Evolutionary conservation across 2,113 vertebrate genomes (phyloP).

Genomic region (Engystomops pustulosus): DNA sequence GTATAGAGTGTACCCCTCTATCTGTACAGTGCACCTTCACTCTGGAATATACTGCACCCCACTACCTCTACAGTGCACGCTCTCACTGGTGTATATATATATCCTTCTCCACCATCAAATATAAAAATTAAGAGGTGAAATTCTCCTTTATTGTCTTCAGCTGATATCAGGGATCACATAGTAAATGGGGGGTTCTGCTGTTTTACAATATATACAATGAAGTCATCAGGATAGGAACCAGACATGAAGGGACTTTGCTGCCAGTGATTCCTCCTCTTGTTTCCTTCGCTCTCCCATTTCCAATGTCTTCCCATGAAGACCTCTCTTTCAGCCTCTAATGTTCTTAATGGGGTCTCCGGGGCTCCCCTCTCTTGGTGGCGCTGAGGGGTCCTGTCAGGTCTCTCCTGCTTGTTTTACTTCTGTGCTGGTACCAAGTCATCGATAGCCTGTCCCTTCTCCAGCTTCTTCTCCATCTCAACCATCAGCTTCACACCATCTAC

Average conservation of each 20-base stretch:
- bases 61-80: no score
- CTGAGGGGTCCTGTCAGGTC: background rate
- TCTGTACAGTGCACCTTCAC: background rate
- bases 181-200: background rate
- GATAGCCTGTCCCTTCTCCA: constrained; percentile 90
- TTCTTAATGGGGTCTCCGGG: constrained; percentile 38
- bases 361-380: background rate
- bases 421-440: constrained; percentile 95
- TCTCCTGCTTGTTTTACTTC: constrained; percentile 77
- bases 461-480: constrained; percentile 97
- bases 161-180: background rate
- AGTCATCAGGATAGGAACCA: background rate
- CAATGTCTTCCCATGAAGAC: background rate
- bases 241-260: no score
- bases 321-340: constrained; percentile 12
- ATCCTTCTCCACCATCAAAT: background rate
- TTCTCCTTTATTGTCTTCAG: constrained; percentile 52
- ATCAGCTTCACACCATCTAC: constrained; percentile 96
- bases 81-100: background rate
- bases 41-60: no score
- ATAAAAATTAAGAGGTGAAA: constrained; percentile 22
- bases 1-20: background rate
- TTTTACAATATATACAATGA: constrained; percentile 17
- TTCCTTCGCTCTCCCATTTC: background rate
- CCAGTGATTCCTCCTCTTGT: background rate